These are phyloP conservation scores for Mactromeris polynyma DNA, from an alignment of 2,888 invertebrate genomes.

Conservation along the genomic window DNA sequence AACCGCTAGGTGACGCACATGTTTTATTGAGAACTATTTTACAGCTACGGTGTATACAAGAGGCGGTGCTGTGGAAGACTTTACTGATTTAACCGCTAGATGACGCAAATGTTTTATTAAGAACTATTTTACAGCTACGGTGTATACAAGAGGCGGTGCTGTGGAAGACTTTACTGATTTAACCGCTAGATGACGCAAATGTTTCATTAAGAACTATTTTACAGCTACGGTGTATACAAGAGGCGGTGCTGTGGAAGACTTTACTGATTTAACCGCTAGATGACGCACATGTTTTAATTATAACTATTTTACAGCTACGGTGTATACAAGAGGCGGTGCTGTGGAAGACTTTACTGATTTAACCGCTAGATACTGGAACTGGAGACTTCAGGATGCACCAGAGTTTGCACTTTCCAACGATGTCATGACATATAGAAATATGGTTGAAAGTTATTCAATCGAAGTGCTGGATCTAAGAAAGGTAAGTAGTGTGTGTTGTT, in stretches of 20 bases:
- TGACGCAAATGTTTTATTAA: constrained; percentile 74
- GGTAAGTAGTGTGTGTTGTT: constrained; percentile 43
- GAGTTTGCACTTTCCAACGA: constrained; percentile 61
- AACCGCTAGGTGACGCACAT: too few relatives aligned
- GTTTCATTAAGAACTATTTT: too few relatives aligned
- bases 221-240: too few relatives aligned
- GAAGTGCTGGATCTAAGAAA: constrained; percentile 60
- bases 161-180: too few relatives aligned
- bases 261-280: too few relatives aligned
- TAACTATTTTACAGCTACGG: neutral
- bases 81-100: constrained; percentile 35
- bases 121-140: too few relatives aligned
- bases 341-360: constrained; percentile 29
- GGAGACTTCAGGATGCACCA: constrained; percentile 68
- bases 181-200: too few relatives aligned
- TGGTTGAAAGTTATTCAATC: constrained; percentile 53
- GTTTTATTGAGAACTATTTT: neutral
- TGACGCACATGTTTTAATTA: neutral
- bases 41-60: neutral
- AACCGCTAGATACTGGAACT: constrained; percentile 65
- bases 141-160: too few relatives aligned
- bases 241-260: too few relatives aligned
- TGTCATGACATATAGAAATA: constrained; percentile 55
- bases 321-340: neutral
- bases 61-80: constrained; percentile 8